phyloP scores from a whole-genome alignment of 2,797 vertebrate genomes.

The Myotis planiceps region DNA sequence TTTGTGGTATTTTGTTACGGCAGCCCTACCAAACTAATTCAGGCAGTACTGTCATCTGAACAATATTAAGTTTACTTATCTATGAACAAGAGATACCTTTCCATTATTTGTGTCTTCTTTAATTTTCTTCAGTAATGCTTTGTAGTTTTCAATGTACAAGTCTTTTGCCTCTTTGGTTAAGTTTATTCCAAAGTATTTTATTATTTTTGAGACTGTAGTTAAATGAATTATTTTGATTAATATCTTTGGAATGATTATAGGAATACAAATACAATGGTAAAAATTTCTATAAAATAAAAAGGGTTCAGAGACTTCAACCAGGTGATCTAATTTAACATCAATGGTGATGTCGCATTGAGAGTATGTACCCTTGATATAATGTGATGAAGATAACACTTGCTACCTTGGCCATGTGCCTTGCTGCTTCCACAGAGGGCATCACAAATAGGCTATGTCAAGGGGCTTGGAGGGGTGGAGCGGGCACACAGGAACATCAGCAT shows the following conservation, averaged over 20 bases:
- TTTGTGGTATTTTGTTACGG: background rate
- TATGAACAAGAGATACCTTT: background rate
- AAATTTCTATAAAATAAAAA: background rate
- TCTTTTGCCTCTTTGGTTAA: background rate
- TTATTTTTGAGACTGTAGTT: background rate
- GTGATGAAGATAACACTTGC: background rate
- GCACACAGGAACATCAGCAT: background rate
- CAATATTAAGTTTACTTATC: background rate
- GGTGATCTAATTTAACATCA: background rate
- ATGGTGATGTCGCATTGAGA: background rate
- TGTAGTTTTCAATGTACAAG: background rate
- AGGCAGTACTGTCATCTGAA: background rate
- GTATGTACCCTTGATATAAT: background rate
- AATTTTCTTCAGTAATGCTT: background rate
- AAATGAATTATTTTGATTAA: background rate
- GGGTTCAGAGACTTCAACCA: background rate
- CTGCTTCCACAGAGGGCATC: background rate
- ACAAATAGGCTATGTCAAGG: background rate
- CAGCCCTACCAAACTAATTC: background rate
- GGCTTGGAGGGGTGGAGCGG: background rate
- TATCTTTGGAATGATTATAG: background rate
- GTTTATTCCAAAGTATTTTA: background rate
- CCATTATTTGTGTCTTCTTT: background rate
- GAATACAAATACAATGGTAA: background rate
- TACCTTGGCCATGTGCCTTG: background rate